Base-by-base conservation (phyloP, 1,140 invertebrate species). In the Trichonephila inaurata region DNA sequence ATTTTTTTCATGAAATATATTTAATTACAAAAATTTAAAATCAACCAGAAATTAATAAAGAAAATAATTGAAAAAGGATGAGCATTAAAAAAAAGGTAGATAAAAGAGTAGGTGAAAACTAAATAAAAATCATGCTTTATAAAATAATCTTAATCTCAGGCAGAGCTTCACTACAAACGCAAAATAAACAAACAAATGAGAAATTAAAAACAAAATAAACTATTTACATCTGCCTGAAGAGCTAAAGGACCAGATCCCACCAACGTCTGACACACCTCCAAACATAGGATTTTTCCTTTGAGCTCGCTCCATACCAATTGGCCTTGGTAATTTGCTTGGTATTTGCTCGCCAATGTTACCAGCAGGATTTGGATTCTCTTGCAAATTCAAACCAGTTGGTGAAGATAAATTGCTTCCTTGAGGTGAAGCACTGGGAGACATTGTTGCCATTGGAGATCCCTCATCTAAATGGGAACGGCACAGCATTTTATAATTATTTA, bases 301-400 rank as follows among this genome's bases (percentile, higher is more conserved):
- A 21, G 95, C 95, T 94, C 95, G 89, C 87, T 95, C 95, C n/a
- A 95, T 95, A 64, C 95, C 95, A 72, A 95, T 95, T 2, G 95
- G 95, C 77, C 95, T 94, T 16, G 95, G 95, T 88, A 94, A 91
- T 94, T n/a, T 24, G n/a, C 94, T 94, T n/a, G 93, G 86, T 40
- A 40, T 40, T 33, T 95, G 94, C 40, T 95, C 95, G 72, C 82
- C 90, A 82, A 89, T 89, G 5, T 90, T 61, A 44, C 90, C 94
- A 61, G 94, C 94, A 60, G 95, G 95, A n/a, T 90, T 90, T 51
- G 87, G 88, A 72, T 85, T 94, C 33, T 94, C 93, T 85, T 94
- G 93, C 58, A 89, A n/a, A 60, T 81, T 90, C 89, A 94, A 89
- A 51, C 89, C 94, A 64, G 94, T 95, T 8, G 95, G 95, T 14